Percentiles rank a stretch among this genome's conserved stretches.
Conservation (phyloP, 2,888 invertebrate genomes). For the Peribatodes rhomboidaria region DNA sequence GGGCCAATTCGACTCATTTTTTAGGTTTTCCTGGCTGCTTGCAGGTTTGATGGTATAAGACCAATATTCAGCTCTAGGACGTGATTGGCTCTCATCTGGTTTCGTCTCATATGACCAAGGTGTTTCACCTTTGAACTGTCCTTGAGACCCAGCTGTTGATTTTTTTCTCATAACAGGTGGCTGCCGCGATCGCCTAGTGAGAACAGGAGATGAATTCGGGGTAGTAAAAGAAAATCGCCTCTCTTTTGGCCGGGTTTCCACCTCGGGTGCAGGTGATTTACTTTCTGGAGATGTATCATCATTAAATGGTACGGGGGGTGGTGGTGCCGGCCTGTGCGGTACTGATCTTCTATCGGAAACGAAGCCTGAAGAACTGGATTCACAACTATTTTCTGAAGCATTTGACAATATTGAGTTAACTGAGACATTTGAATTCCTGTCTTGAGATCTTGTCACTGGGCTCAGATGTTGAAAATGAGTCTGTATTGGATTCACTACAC, state of each 20-base stretch:
- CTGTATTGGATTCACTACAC: conserved; percentile 77
- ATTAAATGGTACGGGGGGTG: conserved; percentile 75
- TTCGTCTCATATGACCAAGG: conserved; percentile 76
- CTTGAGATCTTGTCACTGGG: conserved; percentile 74
- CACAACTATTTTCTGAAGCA: conserved; percentile 78
- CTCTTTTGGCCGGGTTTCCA: conserved; percentile 59
- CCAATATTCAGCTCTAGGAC: conserved; percentile 33
- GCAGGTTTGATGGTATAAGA: conserved; percentile 24
- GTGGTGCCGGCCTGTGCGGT: conserved; percentile 81
- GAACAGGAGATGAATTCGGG: conserved; percentile 73
- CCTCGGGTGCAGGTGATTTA: conserved; percentile 64
- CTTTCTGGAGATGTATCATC: conserved; percentile 67
- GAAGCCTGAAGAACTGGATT: conserved; percentile 83
- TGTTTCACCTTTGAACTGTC: conserved; percentile 66
- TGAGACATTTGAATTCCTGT: conserved; percentile 80
- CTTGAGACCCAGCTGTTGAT: conserved; percentile 69
- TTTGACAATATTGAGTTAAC: conserved; percentile 83
- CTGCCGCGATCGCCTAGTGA: conserved; percentile 72
- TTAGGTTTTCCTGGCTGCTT: conserved; percentile 19
- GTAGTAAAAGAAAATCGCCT: conserved; percentile 73
- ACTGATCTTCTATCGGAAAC: conserved; percentile 78
- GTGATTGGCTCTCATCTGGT: conserved; percentile 15
- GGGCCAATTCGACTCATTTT: conserved; percentile 10
- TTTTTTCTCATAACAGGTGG: conserved; percentile 81
- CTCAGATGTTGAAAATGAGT: conserved; percentile 65